Evolutionary conservation across 37 sponge, comb jelly and placozoan genomes (phyloP), one percentile per base, ranked within the genome.

Genomic region (Amphimedon queenslandica): DNA sequence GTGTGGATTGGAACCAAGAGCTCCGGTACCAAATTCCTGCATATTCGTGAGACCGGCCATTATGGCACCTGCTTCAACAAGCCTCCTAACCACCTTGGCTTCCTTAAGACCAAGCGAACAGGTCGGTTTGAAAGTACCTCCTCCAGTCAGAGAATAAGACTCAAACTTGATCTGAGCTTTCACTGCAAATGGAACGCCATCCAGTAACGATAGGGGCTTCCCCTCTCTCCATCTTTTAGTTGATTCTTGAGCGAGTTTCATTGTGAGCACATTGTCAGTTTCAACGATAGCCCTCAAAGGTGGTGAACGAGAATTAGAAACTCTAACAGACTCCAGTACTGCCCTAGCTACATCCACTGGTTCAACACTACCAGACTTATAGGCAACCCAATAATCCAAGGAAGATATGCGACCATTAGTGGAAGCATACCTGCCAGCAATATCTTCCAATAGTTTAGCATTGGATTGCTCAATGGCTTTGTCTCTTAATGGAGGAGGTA

Each of bases 1-100:
- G 55, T 88, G 82, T 5, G 72, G 74, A 70, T 84, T 87, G 47
- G 77, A 70, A 4, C 93, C 93, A 1, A 80, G 23, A 5, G 88
- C 42, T 18, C 85, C 80, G 40, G 70, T 73, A 29, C 93, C 93
- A 75, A 92, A 71, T 53, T 87, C 88, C n/a, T 66, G 83, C 85
- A 92, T 84, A 72, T 84, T 92, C 21, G 88, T 84, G 40, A 87
- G 53, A 47, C 93, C 93, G 2, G 87, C 56, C 24, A 92, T 56
- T 27, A 92, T 69, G 18, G 87, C 93, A 30, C 93, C 93, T 13
- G n/a, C 66, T 39, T 83, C 68, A 66, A 61, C 57, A 60, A 91
- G 70, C 40, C 64, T 82, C 35, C 20, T n/a, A 1, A 83, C 78
- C 3, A 76, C 20, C 0, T 36, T 58, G 47, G 74, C 64, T 38